A percentile compares a stretch with the other conserved stretches of the same genome.
Conservation (phyloP, 2,888 invertebrate species). For the Monoplex corrugatus region DNA sequence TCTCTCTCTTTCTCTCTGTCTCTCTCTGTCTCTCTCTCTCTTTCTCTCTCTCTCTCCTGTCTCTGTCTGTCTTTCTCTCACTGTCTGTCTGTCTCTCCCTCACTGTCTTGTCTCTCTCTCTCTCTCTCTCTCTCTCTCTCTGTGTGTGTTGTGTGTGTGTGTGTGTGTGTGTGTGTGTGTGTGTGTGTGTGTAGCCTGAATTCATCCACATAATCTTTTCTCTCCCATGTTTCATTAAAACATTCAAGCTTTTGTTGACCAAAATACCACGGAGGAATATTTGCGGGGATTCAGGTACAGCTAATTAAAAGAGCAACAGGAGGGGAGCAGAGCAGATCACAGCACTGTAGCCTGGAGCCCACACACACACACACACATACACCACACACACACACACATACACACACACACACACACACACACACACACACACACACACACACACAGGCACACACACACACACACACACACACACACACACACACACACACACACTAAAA, state of each 20-base stretch:
- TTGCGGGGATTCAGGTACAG: neutral
- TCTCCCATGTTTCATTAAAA: neutral
- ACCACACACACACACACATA: neutral
- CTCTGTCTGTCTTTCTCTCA: constrained; percentile 7
- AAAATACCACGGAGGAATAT: too few species aligned
- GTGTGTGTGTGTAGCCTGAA: neutral
- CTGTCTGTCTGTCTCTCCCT: neutral
- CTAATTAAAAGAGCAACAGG: neutral
- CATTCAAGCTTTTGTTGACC: too few species aligned
- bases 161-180: neutral
- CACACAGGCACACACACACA: constrained; percentile 27
- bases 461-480: constrained; percentile 40
- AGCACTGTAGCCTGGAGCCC: neutral
- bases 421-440: constrained; percentile 8
- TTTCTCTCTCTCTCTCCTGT: neutral
- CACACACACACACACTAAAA: constrained; percentile 2
- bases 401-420: neutral
- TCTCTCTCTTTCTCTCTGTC: neutral
- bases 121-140: neutral
- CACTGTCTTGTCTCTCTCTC: neutral
- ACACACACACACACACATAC: neutral
- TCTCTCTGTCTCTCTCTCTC: neutral
- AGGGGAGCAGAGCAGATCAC: neutral
- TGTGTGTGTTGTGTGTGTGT: neutral
- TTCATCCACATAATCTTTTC: neutral